Percentiles rank a stretch among this genome's conserved stretches.
phyloP scores from a whole-genome alignment of 1,140 invertebrate species.

The Camponotus vicinus region DNA sequence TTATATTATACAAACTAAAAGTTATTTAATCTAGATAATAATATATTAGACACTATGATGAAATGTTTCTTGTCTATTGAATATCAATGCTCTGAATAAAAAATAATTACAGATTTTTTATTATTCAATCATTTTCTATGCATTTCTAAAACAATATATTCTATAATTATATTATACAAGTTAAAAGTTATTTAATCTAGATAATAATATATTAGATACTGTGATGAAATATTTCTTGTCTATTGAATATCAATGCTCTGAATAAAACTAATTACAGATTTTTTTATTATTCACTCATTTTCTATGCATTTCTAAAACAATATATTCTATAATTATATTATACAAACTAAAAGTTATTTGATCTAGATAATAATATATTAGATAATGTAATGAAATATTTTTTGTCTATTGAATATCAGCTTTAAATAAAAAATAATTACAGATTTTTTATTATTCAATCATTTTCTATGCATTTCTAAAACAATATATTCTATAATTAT shows the following conservation, averaged over 20 bases:
- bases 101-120: not conserved
- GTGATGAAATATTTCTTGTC: no score
- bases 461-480: not conserved
- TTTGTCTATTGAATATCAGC: no score
- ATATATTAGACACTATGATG: no score
- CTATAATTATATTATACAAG: no score
- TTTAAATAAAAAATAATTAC: not conserved
- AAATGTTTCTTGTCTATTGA: no score
- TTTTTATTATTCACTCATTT: not conserved
- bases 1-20: no score
- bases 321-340: not conserved
- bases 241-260: not conserved
- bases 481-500: not conserved
- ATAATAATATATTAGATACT: no score
- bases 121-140: not conserved
- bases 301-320: not conserved
- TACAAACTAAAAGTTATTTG: no score
- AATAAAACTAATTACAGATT: not conserved
- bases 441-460: not conserved
- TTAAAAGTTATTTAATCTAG: no score
- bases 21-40: no score
- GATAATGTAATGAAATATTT: no score
- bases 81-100: not conserved
- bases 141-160: not conserved
- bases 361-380: no score